These are phyloP conservation scores for Bufo bufo DNA, from an alignment of 2,113 vertebrate genomes.

Conservation along the genomic window DNA sequence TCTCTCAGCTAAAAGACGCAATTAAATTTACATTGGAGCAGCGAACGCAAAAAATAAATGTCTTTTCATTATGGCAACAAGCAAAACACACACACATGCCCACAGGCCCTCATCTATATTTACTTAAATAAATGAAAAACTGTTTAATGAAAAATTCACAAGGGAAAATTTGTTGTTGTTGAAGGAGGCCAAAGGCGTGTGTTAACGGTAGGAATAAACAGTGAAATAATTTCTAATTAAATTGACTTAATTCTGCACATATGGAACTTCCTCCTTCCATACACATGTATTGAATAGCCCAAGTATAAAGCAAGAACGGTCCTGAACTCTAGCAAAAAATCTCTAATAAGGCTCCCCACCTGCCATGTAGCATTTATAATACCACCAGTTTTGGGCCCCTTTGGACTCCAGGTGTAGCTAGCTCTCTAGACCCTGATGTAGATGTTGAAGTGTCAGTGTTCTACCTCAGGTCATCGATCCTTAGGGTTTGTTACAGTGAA, in stretches of 20 bases:
- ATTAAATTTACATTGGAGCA: constrained; percentile 33
- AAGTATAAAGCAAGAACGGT: not conserved
- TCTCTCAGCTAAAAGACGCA: constrained; percentile 24
- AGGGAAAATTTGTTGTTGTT: not conserved
- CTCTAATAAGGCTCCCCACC: too few species aligned
- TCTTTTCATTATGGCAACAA: not conserved
- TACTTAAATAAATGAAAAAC: constrained; percentile 19
- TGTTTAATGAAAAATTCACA: constrained; percentile 17
- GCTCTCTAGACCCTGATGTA: too few species aligned
- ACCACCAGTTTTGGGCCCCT: not conserved
- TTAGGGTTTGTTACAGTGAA: too few species aligned
- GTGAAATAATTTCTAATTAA: constrained; percentile 12
- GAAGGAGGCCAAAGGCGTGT: not conserved
- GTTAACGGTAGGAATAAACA: not conserved
- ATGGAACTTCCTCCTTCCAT: not conserved
- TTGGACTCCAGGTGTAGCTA: too few species aligned
- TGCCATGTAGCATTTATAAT: not conserved
- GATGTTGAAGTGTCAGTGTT: too few species aligned
- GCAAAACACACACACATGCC: not conserved
- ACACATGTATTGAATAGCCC: not conserved
- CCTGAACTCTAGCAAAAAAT: too few species aligned
- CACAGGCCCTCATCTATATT: constrained; percentile 31
- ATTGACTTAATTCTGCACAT: constrained; percentile 11
- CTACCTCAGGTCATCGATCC: too few species aligned
- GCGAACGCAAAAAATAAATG: constrained; percentile 21